Evolutionary conservation across 2,113 vertebrate genomes (phyloP), one percentile per base, ranked within the genome.

Genomic region (Rhagologus leucostigma): DNA sequence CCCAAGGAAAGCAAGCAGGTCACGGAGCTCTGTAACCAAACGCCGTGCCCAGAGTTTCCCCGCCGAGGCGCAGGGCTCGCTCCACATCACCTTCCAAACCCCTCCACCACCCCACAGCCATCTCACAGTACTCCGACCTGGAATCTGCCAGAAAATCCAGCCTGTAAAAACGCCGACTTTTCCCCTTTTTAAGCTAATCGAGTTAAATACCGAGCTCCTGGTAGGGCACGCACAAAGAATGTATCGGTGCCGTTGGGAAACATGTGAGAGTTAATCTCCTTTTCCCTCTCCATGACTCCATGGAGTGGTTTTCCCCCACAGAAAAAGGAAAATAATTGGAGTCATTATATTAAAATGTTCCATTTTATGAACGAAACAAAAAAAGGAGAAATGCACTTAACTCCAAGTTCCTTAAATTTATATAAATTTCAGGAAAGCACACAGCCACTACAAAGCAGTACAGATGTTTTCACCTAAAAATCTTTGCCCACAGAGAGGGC

Each of bases 191-290:
- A 39, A 89, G 84, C 56, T 81, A 83, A 83, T 44, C 57, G 1
- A 85, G 92, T 23, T n/a, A 87, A 96, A 90, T 41, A 29, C 19
- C 85, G 65, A 85, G 89, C 20, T 79, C 81, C 57, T 65, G 84
- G 90, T 19, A 73, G 27, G 52, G 81, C 62, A 21, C 46, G 1
- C 81, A 89, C 87, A 87, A 95, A 94, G 87, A 89, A 60, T 8
- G 35, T 3, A 33, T 10, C 19, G 1, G 13, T 37, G 84, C 55
- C 27, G 15, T 9, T 6, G 57, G 39, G 63, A 76, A 91, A 59
- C 76, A 69, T 2, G 73, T 10, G 4, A 39, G 75, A 80, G 75
- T 50, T 86, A 88, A 90, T 70, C 81, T 62, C 30, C 77, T 88
- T 81, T 60, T 29, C 49, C 74, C 78, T 87, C 89, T 64, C 93